These are phyloP conservation scores for Drosophila funebris DNA, from an alignment of 1,140 invertebrate species.

Conservation along the genomic window DNA sequence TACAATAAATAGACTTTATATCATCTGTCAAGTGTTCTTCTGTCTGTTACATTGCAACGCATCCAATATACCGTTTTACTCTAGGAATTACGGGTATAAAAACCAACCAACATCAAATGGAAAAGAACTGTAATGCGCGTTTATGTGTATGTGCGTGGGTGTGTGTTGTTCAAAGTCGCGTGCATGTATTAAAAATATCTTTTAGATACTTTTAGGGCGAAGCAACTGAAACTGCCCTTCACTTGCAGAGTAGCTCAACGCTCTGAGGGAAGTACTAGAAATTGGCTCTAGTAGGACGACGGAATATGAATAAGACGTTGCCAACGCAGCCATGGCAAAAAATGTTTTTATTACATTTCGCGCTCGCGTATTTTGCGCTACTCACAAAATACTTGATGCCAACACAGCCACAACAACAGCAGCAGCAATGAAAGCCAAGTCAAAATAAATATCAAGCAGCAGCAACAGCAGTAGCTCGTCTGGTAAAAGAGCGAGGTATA, in stretches of 20 bases:
- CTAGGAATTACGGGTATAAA: background rate
- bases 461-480: slow-evolving; percentile 12
- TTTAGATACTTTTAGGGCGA: slow-evolving; percentile 65
- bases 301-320: slow-evolving; percentile 65
- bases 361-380: slow-evolving; percentile 76
- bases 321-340: slow-evolving; percentile 47
- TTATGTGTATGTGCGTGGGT: too few species aligned
- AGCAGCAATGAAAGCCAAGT: slow-evolving; percentile 36
- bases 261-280: slow-evolving; percentile 57
- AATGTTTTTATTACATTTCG: slow-evolving; percentile 82
- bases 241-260: slow-evolving; percentile 53
- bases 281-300: slow-evolving; percentile 60
- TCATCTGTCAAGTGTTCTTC: too few species aligned
- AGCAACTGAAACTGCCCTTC: slow-evolving; percentile 18
- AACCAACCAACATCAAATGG: slow-evolving; percentile 61
- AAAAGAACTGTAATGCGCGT: slow-evolving; percentile 37
- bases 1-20: too few species aligned
- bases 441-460: slow-evolving; percentile 71
- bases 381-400: slow-evolving; percentile 79
- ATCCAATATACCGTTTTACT: too few species aligned
- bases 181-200: slow-evolving; percentile 81
- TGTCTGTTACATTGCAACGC: too few species aligned
- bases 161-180: slow-evolving; percentile 47
- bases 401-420: slow-evolving; percentile 42
- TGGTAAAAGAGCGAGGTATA: slow-evolving; percentile 31